Base-by-base conservation (phyloP, 2,113 vertebrate species). In the Octodon degus region DNA sequence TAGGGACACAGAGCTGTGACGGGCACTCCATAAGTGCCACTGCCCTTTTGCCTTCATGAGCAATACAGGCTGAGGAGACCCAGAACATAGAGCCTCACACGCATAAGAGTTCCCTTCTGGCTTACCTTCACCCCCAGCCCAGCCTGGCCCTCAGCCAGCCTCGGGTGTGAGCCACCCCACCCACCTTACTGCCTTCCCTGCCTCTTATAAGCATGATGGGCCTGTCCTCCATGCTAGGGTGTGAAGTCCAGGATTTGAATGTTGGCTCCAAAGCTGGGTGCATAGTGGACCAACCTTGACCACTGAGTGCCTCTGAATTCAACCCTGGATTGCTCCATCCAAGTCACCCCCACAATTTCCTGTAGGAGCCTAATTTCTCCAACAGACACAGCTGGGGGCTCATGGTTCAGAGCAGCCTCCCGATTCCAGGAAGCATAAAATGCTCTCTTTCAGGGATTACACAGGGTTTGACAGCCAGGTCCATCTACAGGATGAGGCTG, bases 391-490 rank as follows among this genome's bases (percentile, higher is more conserved):
- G n/a, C n/a, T n/a, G 22, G 32, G 27, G 47, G 25, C 87, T 94
- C 88, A 67, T n/a, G n/a, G 58, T 55, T 65, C 91, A 86, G 87
- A 63, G 20, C 40, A 60, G 6, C 32, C 84, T 96, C 50, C 27
- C 58, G 34, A 32, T 50, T 94, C 24, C 24, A 37, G n/a, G n/a
- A 55, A 30, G 27, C 0, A 8, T 47, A 92, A 63, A 70, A 86
- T 47, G 74, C 72, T 76, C 91, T 86, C 34, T 76, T n/a, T 40
- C 22, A n/a, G 65, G 58, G 74, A 91, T 58, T 55, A 47, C 72
- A 83, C 79, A 32, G 65, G 8, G 27, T 40, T 67, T 63, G 89
- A 91, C 37, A 50, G 16, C 63, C 79, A 83, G 12, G 30, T 43
- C 25, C n/a, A 40, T 40, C 70, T 62, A 70, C 32, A 22, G 58